Base-by-base conservation (phyloP, 2,113 vertebrate species). In the Archocentrus centrarchus region DNA sequence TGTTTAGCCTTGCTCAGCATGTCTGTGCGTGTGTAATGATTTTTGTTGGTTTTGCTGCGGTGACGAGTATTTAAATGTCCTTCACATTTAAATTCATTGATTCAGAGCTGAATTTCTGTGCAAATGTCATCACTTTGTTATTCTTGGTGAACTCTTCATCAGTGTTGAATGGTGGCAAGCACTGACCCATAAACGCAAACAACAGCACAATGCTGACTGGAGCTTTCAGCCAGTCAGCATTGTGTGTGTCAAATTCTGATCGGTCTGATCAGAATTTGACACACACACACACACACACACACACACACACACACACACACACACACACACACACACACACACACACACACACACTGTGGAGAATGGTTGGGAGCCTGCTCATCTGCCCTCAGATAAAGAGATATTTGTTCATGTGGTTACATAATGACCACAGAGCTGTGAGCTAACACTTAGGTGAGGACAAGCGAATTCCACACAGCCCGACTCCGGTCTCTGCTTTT, bases 391-490 rank as follows among this genome's bases (percentile, higher is more conserved):
- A 84, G 80, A 92, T 88, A 92, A 90, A 92, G 88, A 82, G 75
- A 90, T 81, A 81, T 91, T 89, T 93, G 90, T 92, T 89, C 66
- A 62, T 76, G 83, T 77, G 62, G 88, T 94, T 94, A 84, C 79
- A 91, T 94, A 94, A 94, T 79, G 58, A 86, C 35, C 63, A 35
- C 75, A 61, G 89, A 77, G 68, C 77, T 77, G 75, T 86, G 91
- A 83, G 84, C 89, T 86, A 82, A 86, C 80, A 88, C 53, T 77
- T 84, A 93, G 88, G 90, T 89, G 91, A 93, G 68, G 88, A 91
- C 84, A 86, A 84, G 62, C 77, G 88, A 87, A 86, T 75, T 68
- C 64, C 75, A 83, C 78, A 66, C 53, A 81, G 55, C 15, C 20
- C 24, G 59, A 58, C 64, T 50, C 50, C 50, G 66, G 70, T 66